Evolutionary conservation across 1,140 invertebrate species (phyloP).

Genomic region (Drosophila trapezifrons): DNA sequence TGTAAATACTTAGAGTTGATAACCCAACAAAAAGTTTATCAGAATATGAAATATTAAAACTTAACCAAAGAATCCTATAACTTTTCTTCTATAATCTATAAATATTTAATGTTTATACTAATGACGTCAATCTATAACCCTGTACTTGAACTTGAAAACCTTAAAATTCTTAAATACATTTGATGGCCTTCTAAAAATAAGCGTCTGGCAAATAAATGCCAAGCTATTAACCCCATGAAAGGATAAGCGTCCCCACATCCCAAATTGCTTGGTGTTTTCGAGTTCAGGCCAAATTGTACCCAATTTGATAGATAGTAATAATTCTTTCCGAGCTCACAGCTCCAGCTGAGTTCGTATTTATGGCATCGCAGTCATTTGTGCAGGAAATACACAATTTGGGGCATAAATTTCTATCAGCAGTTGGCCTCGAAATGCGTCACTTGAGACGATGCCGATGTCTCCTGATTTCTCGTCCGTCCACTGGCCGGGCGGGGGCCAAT

Average conservation of each 20-base stretch:
- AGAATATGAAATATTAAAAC: not conserved
- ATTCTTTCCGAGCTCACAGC: conserved; percentile 30
- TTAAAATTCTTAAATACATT: not conserved
- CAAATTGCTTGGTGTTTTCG: conserved; percentile 11
- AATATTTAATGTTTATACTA: not conserved
- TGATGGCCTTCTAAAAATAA: conserved; percentile 3
- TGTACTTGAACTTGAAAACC: too few relatives aligned
- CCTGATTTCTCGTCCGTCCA: conserved; percentile 27
- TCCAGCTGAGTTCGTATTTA: conserved; percentile 47
- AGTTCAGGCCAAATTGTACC: conserved; percentile 38
- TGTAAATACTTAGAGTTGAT: too few relatives aligned
- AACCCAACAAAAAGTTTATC: not conserved
- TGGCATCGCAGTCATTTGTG: conserved; percentile 49
- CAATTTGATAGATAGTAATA: conserved; percentile 53
- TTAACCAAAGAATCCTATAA: not conserved
- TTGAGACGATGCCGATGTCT: conserved; percentile 30
- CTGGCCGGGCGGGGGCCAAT: conserved; percentile 43
- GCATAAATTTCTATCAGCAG: conserved; percentile 62
- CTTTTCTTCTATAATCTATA: not conserved
- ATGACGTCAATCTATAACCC: too few relatives aligned
- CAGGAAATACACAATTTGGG: conserved; percentile 61
- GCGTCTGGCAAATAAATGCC: conserved; percentile 8
- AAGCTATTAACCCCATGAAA: conserved; percentile 25
- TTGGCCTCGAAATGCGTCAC: conserved; percentile 38
- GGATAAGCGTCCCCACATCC: conserved; percentile 29